Conservation (phyloP, 2,113 vertebrate species). For the Alligator sinensis region DNA sequence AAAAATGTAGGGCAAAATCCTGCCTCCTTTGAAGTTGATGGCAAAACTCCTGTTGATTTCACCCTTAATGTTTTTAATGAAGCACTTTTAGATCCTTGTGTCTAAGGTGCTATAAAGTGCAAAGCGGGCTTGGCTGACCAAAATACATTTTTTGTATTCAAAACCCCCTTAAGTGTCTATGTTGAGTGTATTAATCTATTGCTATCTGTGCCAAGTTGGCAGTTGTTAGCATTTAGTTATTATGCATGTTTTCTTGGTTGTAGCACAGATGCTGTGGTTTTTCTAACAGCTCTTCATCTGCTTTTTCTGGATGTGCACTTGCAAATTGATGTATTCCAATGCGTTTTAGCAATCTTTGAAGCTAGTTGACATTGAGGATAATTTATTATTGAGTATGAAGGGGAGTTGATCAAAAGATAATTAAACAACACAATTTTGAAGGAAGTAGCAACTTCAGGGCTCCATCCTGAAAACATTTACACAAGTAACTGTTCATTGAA, state of each 20-base stretch:
- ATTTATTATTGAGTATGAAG: not conserved
- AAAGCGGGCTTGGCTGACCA: not conserved
- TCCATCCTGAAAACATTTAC: slow-evolving; percentile 7
- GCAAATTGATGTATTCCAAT: not conserved
- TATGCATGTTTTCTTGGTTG: not conserved
- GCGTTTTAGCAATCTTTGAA: not conserved
- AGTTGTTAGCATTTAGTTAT: not conserved
- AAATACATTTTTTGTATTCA: not conserved
- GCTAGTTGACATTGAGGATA: not conserved
- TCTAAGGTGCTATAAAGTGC: not conserved
- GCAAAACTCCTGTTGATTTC: not conserved
- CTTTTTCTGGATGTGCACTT: not conserved
- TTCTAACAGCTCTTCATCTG: not conserved
- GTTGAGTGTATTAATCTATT: not conserved
- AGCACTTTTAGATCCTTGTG: not conserved
- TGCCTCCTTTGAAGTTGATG: not conserved
- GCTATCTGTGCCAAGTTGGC: not conserved
- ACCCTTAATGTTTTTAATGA: not conserved
- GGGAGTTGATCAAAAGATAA: not conserved
- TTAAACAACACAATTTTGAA: not conserved
- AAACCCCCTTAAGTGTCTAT: not conserved
- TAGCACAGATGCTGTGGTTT: not conserved
- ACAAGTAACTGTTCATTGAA: not conserved
- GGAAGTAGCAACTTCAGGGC: not conserved
- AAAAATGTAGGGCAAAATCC: not conserved